Base-by-base conservation (phyloP, 2,113 vertebrate species). In the Myocastor coypus region DNA sequence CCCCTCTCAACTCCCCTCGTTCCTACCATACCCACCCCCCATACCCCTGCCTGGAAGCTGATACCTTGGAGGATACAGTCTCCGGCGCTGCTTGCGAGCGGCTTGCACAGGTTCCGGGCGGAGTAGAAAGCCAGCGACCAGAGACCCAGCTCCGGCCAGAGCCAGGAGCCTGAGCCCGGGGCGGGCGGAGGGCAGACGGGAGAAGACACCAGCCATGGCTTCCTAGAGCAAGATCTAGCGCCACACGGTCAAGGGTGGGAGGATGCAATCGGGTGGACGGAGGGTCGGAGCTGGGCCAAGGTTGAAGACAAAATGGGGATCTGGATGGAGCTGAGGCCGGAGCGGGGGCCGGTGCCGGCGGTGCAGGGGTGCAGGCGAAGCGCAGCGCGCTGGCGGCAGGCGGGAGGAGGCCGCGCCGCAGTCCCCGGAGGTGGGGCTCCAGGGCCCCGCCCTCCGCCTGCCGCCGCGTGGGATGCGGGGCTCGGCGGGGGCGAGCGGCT, bases 21-120 rank as follows among this genome's bases (percentile, higher is more conserved):
- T 71, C 40, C 66, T 26, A 37, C 75, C 37, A 24, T 68, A 63
- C 63, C 80, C 17, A 14, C 77, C 13, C 7, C 37, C 40, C 77
- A 73, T 55, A 6, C 75, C 73, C 73, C 78, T 34, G 37, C 26
- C 68, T 64, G 63, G 87, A 68, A 90, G 26, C 92, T 61, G 88
- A 93, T 99, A 99, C 99, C 99, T 99, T 94, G 99, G 98, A 50
- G 99, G 99, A 98, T 99, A 99, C 28, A 98, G 97, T 97, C 99
- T 99, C 87, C 99, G 98, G 81, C 97, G 97, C 61, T 26, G 61
- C n/a, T 98, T 98, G 2, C 98, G 97, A 28, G 97, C 98, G 14
- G 99, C 99, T 96, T 95, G 98, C 96, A 99, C 97, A 69, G 98
- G 94, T n/a, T 99, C 99, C 96, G 99, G 98, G 94, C 97, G 97